These are phyloP conservation scores for Drosophila cracens DNA, from an alignment of 2,888 invertebrate species.

Conservation along the genomic window DNA sequence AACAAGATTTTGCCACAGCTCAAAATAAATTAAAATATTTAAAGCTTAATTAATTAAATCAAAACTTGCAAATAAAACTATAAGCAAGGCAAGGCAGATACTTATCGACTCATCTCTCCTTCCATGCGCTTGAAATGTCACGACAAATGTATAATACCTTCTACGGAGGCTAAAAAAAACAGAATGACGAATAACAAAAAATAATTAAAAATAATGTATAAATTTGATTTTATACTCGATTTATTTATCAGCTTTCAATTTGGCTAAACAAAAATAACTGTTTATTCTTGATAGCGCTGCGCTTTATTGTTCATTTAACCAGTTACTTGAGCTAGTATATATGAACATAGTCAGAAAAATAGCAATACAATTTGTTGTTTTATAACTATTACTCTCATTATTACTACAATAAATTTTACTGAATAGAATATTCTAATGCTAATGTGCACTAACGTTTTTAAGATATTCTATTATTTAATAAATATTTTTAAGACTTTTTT, in stretches of 20 bases:
- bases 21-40: background rate
- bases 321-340: background rate
- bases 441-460: background rate
- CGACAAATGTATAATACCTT: background rate
- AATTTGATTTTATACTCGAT: background rate
- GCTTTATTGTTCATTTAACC: conserved; percentile 1
- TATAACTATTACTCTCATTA: background rate
- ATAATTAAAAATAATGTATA: background rate
- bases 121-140: background rate
- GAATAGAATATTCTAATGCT: no score
- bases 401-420: background rate
- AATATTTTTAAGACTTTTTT: background rate
- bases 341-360: background rate
- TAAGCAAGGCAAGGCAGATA: background rate
- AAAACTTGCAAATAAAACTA: background rate
- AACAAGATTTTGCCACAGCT: background rate
- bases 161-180: background rate
- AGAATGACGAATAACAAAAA: background rate
- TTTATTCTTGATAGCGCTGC: background rate
- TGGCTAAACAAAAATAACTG: background rate
- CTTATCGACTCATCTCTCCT: background rate
- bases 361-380: background rate
- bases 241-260: background rate
- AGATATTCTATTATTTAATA: background rate
- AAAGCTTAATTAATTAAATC: background rate